A percentile compares a stretch with the other conserved stretches of the same genome.
Conservation (phyloP, 2,797 vertebrate species). For the Ctenochaetus hawaiiensis region DNA sequence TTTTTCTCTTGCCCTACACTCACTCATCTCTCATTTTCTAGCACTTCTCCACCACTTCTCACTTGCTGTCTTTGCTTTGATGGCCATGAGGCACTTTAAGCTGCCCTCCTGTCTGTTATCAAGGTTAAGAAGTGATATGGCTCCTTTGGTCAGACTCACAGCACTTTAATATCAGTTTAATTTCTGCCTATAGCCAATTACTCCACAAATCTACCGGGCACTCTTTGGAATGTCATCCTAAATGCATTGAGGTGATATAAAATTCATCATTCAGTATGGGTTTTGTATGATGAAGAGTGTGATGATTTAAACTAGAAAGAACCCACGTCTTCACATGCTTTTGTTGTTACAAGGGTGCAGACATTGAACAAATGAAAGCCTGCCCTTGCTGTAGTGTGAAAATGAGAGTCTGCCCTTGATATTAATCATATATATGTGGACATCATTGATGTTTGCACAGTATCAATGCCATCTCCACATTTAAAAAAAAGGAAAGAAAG, state of each 20-base stretch:
- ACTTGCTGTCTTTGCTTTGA: slow-evolving; percentile 23
- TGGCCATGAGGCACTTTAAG: slow-evolving; percentile 7
- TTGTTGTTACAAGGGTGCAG: slow-evolving; percentile 37
- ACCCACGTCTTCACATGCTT: slow-evolving; percentile 19
- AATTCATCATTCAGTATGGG: slow-evolving; percentile 9
- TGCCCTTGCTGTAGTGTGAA: slow-evolving; percentile 32
- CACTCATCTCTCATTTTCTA: background rate
- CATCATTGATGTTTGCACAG: slow-evolving; percentile 41
- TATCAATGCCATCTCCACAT: slow-evolving; percentile 52
- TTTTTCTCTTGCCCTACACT: background rate
- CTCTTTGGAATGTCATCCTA: slow-evolving; percentile 38
- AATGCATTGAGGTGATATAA: slow-evolving; percentile 17
- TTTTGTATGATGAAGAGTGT: slow-evolving; percentile 21
- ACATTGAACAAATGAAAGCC: slow-evolving; percentile 41
- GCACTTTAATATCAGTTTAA: slow-evolving; percentile 46
- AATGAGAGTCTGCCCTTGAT: slow-evolving; percentile 33
- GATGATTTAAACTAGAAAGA: slow-evolving; percentile 25
- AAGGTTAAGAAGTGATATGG: slow-evolving; percentile 45
- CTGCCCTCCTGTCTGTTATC: slow-evolving; percentile 39
- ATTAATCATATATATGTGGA: slow-evolving; percentile 46
- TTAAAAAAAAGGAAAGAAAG: background rate
- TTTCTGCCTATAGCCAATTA: slow-evolving; percentile 44
- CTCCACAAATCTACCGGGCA: slow-evolving; percentile 13
- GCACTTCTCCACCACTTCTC: background rate
- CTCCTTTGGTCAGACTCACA: slow-evolving; percentile 25